Evolutionary conservation across 2,888 invertebrate species (phyloP), one percentile per base, ranked within the genome.

Genomic region (Globia sparganii): DNA sequence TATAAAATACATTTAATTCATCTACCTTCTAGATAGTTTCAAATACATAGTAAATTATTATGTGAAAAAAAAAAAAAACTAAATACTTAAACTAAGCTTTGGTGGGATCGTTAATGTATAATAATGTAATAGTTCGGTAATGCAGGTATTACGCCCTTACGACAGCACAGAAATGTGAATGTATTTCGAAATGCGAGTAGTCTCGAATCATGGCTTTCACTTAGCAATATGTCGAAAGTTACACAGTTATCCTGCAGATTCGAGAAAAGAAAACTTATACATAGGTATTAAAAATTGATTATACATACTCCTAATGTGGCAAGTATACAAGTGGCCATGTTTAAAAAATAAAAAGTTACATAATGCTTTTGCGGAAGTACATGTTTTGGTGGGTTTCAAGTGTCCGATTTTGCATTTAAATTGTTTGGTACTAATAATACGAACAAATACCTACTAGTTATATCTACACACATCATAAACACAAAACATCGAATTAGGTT

Each of bases 1-100:
- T 91, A 91, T 85, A 92, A 91, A 92, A 91, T 91, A 91, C 88
- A 87, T 90, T 90, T 86, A 89, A 87, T 84, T 89, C 82, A 74
- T 87, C 89, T 93, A 92, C 73, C 80, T 83, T 89, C 89, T 91
- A 92, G 84, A 91, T 87, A 89, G 85, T 88, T 90, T 86, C 85
- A 83, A 84, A 82, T 82, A 85, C 78, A 83, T 79, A 80, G 87
- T 90, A 89, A 88, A 89, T 88, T 91, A 91, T 88, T 90, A 91
- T 91, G 91, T 90, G 89, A 92, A 91, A 92, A 91, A n/a, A n/a
- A n/a, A n/a, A 92, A 77, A 43, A 90, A 94, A 91, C 93, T 95
- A 95, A 94, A 94, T 86, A 91, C 96, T 96, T 96, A 96, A 90
- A 91, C 95, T 96, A 96, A 94, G 90, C 96, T 96, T 96, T 96